Percentiles rank a stretch among this genome's conserved stretches.
Evolutionary conservation across 2,888 invertebrate genomes (phyloP).

Genomic region (Pseudococcus viburni): DNA sequence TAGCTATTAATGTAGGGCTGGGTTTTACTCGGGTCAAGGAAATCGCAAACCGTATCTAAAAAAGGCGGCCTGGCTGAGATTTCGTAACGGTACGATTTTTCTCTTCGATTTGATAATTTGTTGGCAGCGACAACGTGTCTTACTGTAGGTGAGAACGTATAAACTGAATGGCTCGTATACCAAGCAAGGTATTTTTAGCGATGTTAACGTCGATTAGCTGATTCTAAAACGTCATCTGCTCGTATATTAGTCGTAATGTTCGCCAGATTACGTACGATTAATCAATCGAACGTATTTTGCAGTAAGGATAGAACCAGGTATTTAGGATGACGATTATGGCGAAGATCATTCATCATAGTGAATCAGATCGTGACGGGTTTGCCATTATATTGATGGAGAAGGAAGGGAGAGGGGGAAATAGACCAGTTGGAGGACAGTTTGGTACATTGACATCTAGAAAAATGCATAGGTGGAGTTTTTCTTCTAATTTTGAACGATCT

Average conservation of each 20-base stretch:
- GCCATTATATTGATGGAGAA: neutral
- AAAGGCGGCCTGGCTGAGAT: constrained; percentile 15
- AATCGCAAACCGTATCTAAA: constrained; percentile 33
- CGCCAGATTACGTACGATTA: neutral
- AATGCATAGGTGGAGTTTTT: too few species aligned
- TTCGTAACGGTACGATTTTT: constrained; percentile 33
- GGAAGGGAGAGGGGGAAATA: neutral
- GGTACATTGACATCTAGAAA: neutral
- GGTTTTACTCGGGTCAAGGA: constrained; percentile 26
- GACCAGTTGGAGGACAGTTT: neutral
- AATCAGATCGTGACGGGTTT: neutral
- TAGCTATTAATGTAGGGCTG: neutral
- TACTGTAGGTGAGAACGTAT: neutral
- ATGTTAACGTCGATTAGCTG: neutral
- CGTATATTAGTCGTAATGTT: neutral
- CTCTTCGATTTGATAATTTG: constrained; percentile 27
- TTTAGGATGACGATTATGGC: neutral
- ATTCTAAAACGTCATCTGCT: neutral
- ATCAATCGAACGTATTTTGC: neutral
- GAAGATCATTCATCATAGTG: neutral
- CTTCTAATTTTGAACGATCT: too few species aligned
- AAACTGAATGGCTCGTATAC: neutral
- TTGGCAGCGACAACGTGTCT: neutral
- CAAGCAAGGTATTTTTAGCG: neutral
- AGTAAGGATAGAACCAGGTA: neutral